A percentile compares a stretch with the other conserved stretches of the same genome.
phyloP scores from a whole-genome alignment of 2,797 vertebrate species.

The Varecia variegata region DNA sequence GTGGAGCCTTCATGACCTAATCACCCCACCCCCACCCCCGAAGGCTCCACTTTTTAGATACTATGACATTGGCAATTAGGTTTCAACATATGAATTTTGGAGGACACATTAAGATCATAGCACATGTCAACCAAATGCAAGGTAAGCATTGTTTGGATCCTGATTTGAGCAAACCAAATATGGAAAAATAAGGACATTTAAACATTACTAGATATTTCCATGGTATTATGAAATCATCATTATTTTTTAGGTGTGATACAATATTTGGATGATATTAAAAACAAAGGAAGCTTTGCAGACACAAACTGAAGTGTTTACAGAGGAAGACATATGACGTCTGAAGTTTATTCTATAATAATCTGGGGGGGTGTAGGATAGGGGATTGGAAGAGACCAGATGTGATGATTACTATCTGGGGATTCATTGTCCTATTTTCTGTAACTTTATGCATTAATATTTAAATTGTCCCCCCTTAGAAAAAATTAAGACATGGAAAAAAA shows the following conservation, averaged over 20 bases:
- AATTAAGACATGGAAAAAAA: not conserved
- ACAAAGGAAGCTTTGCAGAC: not conserved
- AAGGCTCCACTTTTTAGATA: not conserved
- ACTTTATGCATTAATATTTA: not conserved
- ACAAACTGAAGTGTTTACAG: not conserved
- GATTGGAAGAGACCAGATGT: not conserved
- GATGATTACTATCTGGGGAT: too few relatives aligned
- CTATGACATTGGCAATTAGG: not conserved
- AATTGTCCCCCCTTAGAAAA: not conserved
- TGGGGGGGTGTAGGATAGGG: fast-evolving
- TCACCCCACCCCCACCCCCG: too few relatives aligned
- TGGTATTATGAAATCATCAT: not conserved
- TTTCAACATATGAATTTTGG: not conserved
- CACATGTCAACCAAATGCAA: not conserved
- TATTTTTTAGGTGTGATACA: not conserved
- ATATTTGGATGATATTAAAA: not conserved
- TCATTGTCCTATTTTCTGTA: not conserved
- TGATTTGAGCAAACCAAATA: not conserved
- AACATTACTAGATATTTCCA: not conserved
- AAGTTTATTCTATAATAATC: not conserved
- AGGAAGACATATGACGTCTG: not conserved
- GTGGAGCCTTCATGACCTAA: not conserved
- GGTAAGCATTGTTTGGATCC: not conserved
- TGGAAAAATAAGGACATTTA: not conserved
- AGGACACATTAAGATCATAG: not conserved